phyloP scores from a whole-genome alignment of 2,888 invertebrate species.

The Nomada ruficornis region DNA sequence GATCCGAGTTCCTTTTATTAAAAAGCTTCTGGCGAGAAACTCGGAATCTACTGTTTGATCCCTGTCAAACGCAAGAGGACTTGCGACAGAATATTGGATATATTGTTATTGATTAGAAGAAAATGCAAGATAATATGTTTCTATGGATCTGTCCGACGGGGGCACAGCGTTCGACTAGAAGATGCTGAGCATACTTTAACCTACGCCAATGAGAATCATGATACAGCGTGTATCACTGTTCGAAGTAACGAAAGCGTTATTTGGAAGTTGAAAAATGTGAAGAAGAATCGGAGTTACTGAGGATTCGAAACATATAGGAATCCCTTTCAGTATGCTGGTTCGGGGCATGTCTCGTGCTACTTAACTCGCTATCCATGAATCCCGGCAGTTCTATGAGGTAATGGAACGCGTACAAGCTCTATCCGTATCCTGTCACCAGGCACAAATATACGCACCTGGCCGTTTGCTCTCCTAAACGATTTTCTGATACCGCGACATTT shows the following conservation, averaged over 20 bases:
- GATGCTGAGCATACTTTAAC: slow-evolving; percentile 55
- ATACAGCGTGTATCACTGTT: slow-evolving; percentile 17
- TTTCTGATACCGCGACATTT: slow-evolving; percentile 64
- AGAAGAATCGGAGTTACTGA: slow-evolving; percentile 3
- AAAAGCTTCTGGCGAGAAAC: not conserved
- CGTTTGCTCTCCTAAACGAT: slow-evolving; percentile 65
- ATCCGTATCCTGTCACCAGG: slow-evolving; percentile 62
- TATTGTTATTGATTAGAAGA: not conserved
- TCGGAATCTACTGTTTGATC: not conserved
- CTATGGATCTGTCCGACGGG: slow-evolving; percentile 8
- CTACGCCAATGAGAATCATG: slow-evolving; percentile 35
- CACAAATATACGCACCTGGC: slow-evolving; percentile 69
- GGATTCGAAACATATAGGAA: slow-evolving; percentile 15
- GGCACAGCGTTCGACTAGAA: slow-evolving; percentile 10
- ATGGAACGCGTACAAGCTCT: slow-evolving; percentile 56
- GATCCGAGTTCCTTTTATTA: slow-evolving; percentile 9
- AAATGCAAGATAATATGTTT: slow-evolving; percentile 4
- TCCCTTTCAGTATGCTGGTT: slow-evolving; percentile 37
- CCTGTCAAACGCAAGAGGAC: not conserved
- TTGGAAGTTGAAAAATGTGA: not conserved
- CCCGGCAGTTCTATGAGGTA: slow-evolving; percentile 58
- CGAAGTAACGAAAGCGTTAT: slow-evolving; percentile 13
- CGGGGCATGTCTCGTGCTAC: slow-evolving; percentile 54
- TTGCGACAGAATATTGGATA: not conserved
- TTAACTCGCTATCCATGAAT: slow-evolving; percentile 64